Conservation (phyloP, 1,140 invertebrate species). For the Linepithema humile region DNA sequence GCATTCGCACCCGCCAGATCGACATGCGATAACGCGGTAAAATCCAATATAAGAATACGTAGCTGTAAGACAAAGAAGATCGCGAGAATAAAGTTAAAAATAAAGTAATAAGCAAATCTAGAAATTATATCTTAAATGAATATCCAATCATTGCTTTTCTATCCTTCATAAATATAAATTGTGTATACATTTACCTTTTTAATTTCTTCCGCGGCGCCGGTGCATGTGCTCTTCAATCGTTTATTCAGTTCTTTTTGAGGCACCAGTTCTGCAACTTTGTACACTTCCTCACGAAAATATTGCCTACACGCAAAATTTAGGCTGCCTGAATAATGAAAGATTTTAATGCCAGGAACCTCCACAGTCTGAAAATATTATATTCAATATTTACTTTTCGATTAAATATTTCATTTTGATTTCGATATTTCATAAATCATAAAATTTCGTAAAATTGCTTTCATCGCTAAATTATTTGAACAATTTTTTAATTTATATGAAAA, state of each 20-base stretch:
- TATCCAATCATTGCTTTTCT: background rate
- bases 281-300: slow-evolving; percentile 87
- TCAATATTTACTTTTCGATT: background rate
- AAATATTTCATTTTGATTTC: background rate
- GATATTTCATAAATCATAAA: background rate
- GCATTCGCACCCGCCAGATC: slow-evolving; percentile 88
- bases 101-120: background rate
- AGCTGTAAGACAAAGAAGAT: slow-evolving; percentile 80
- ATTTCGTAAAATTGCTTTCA: background rate
- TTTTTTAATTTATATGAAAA: background rate
- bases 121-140: background rate
- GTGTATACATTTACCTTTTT: slow-evolving; percentile 66
- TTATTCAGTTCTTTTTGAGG: slow-evolving; percentile 78
- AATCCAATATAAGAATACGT: slow-evolving; percentile 88
- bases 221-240: slow-evolving; percentile 62
- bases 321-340: slow-evolving; percentile 91
- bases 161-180: slow-evolving; percentile 17
- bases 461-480: background rate
- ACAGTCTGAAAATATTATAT: slow-evolving; percentile 85
- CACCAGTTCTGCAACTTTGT: slow-evolving; percentile 85
- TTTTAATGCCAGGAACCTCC: slow-evolving; percentile 89
- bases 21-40: slow-evolving; percentile 89
- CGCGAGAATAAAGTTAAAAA: background rate
- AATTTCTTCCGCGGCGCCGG: slow-evolving; percentile 68
- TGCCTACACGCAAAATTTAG: slow-evolving; percentile 91